Evolutionary conservation across 1,140 invertebrate genomes (phyloP), one percentile per base, ranked within the genome.

Genomic region (Colletes latitarsis): DNA sequence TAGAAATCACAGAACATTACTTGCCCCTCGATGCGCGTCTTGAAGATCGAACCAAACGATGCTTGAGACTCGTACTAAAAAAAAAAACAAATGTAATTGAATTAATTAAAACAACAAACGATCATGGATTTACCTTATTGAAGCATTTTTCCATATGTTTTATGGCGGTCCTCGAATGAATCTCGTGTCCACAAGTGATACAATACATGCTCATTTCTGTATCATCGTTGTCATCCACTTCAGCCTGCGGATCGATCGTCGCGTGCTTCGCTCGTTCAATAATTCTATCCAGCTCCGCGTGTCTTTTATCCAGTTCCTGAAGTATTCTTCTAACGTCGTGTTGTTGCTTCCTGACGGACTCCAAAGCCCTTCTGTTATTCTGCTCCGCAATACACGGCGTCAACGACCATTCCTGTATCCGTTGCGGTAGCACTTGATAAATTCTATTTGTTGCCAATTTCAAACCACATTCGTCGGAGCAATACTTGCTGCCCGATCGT

Each of bases 1-100:
- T 97, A 99, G 92, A 97, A 98, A 90, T 99, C 99, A 92, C 99
- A 99, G 92, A 99, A 99, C 96, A 99, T 99, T 89, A 98, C 97
- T 93, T 97, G 96, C 17, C 97, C 97, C 92, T 99, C 98, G 83
- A 99, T 98, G 64, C 97, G 95, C 0, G 98, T 99, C 90, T 98
- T 98, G 88, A 97, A 98, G 64, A 98, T 96, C 17, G 98, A 99
- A 17, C 98, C 98, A 93, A 99, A 99, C 0, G 98, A 99, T 4
- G 98, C 98, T 93, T 99, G 98, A 67, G 98, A 98, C 91, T 99
- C 99, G 92, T 98, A 98, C 95, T 96, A 91, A 55, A 94, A 94
- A 86, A 46, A 69, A 62, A 57, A 21, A 21, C 0, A 55, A 66
- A 57, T 66, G 62, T 14, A 39, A 39, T 70, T 14, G 39, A 49